Conservation (phyloP, 2,113 vertebrate genomes). For the Ornithorhynchus anatinus region DNA sequence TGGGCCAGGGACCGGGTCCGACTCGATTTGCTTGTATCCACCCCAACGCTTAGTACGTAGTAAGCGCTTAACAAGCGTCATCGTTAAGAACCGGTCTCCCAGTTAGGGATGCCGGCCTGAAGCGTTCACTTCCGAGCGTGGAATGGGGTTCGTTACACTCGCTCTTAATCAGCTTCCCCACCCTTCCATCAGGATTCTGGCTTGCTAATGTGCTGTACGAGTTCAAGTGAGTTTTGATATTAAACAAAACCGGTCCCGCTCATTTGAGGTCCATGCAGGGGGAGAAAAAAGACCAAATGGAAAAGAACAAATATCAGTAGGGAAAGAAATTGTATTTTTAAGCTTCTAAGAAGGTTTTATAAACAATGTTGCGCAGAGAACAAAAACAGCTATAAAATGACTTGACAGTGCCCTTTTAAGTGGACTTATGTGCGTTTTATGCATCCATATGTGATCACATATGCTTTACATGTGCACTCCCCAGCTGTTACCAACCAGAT, state of each 20-base stretch:
- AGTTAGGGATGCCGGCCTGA: rapidly evolving
- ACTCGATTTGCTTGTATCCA: no score
- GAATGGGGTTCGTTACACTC: background rate
- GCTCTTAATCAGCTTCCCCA: background rate
- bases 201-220: background rate
- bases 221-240: constrained; percentile 32
- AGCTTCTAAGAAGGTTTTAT: constrained; percentile 70
- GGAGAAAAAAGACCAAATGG: constrained; percentile 35
- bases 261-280: constrained; percentile 59
- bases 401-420: constrained; percentile 71
- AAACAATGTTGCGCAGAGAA: constrained; percentile 68
- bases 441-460: constrained; percentile 70
- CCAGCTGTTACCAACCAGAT: constrained; percentile 54
- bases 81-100: background rate
- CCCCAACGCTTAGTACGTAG: no score
- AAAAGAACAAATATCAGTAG: constrained; percentile 62
- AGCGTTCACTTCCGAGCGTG: background rate
- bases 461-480: constrained; percentile 67
- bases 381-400: constrained; percentile 65
- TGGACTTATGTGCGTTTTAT: constrained; percentile 68
- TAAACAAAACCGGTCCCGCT: constrained; percentile 58
- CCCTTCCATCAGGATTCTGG: background rate
- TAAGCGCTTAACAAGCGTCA: no score
- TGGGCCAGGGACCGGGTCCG: no score
- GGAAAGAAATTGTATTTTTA: constrained; percentile 68